Evolutionary conservation across 1,140 invertebrate species (phyloP).

Genomic region (Pissodes strobi): DNA sequence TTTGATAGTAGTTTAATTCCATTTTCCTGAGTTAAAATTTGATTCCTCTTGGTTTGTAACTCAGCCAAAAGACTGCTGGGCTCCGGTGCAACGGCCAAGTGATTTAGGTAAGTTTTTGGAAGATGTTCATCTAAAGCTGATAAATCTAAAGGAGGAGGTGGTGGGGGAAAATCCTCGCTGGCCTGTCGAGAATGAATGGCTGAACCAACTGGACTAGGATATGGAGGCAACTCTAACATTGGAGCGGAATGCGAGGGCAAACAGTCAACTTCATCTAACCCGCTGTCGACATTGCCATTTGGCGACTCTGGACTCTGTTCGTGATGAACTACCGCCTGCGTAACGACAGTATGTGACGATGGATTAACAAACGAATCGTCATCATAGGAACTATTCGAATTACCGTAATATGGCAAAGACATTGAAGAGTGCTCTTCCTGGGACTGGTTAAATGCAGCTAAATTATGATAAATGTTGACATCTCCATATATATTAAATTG

Average conservation of each 20-base stretch:
- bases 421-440: conserved; percentile 64
- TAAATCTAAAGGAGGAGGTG: conserved; percentile 76
- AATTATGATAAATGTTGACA: conserved; percentile 23
- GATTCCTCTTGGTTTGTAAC: conserved; percentile 74
- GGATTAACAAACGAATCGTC: conserved; percentile 54
- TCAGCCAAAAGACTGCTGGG: conserved; percentile 69
- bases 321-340: conserved; percentile 79
- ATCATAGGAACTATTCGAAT: conserved; percentile 35
- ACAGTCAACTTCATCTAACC: conserved; percentile 66
- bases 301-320: conserved; percentile 69
- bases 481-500: conserved; percentile 55
- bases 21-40: conserved; percentile 64
- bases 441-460: conserved; percentile 56
- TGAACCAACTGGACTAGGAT: conserved; percentile 75
- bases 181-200: conserved; percentile 79
- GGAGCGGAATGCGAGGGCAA: conserved; percentile 51
- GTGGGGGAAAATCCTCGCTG: conserved; percentile 87
- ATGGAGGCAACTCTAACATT: conserved; percentile 72
- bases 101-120: conserved; percentile 49
- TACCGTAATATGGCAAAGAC: conserved; percentile 66
- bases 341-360: conserved; percentile 67
- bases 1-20: conserved; percentile 46
- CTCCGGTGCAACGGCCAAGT: conserved; percentile 40
- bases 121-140: conserved; percentile 63
- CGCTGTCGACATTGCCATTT: conserved; percentile 55